Conservation (phyloP, 1,140 invertebrate species). For the Bombus breviceps region DNA sequence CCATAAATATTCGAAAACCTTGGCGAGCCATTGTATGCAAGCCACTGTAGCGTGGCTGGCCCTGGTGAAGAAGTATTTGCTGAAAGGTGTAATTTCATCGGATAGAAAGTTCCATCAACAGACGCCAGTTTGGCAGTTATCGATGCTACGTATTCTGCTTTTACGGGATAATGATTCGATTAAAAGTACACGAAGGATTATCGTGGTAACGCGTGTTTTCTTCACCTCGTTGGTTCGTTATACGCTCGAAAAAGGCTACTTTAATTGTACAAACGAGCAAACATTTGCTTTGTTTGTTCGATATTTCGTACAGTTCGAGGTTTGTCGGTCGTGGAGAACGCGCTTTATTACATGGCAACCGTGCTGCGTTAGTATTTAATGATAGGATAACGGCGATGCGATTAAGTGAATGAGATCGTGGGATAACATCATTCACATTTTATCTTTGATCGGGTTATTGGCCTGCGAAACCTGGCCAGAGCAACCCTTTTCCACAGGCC, state of each 20-base stretch:
- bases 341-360: background rate
- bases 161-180: slow-evolving; percentile 34
- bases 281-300: slow-evolving; percentile 19
- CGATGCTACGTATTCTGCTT: slow-evolving; percentile 1
- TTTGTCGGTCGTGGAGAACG: background rate
- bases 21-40: background rate
- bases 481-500: background rate
- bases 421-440: slow-evolving; percentile 51
- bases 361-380: slow-evolving; percentile 22
- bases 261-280: background rate
- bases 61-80: background rate
- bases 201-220: slow-evolving; percentile 1
- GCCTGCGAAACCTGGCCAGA: background rate
- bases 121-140: slow-evolving; percentile 1
- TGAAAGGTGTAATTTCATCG: slow-evolving; percentile 16
- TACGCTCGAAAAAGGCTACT: background rate
- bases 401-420: slow-evolving; percentile 46
- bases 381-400: slow-evolving; percentile 49
- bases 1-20: no score
- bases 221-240: background rate
- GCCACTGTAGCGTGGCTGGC: background rate
- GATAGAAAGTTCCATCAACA: background rate
- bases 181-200: slow-evolving; percentile 33
- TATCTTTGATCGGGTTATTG: slow-evolving; percentile 29
- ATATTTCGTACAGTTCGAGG: background rate